A percentile compares a stretch with the other conserved stretches of the same genome.
phyloP scores from a whole-genome alignment of 2,888 invertebrate species.

The Lissonota sp. region DNA sequence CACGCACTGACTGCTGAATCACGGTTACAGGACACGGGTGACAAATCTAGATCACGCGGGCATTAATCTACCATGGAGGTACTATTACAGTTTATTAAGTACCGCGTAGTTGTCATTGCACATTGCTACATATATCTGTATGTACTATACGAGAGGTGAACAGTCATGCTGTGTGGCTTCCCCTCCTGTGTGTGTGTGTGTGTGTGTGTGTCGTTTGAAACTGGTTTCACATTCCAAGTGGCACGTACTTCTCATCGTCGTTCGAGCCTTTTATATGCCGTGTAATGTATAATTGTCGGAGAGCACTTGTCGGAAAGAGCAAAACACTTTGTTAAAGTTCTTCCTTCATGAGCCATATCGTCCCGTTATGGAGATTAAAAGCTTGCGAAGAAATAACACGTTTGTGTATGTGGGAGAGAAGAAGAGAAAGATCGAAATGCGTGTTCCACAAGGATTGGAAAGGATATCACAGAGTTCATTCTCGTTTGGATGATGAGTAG shows the following conservation, averaged over 20 bases:
- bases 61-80: slow-evolving; percentile 21
- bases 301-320: slow-evolving; percentile 17
- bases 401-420: not conserved
- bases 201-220: slow-evolving; percentile 29
- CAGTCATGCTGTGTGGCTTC: slow-evolving; percentile 2
- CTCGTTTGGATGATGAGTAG: slow-evolving; percentile 44
- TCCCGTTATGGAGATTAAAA: slow-evolving; percentile 42
- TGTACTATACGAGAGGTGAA: not conserved
- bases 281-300: slow-evolving; percentile 52
- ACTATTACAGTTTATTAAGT: slow-evolving; percentile 40
- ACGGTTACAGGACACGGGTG: slow-evolving; percentile 17
- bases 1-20: slow-evolving; percentile 12
- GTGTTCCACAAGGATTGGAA: slow-evolving; percentile 17
- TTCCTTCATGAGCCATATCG: slow-evolving; percentile 1
- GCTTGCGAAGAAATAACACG: not conserved
- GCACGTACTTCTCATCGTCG: slow-evolving; percentile 41
- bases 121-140: not conserved
- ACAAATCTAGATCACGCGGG: slow-evolving; percentile 44
- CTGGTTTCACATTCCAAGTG: slow-evolving; percentile 44
- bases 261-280: slow-evolving; percentile 30
- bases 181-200: slow-evolving; percentile 9
- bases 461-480: slow-evolving; percentile 47
- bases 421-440: slow-evolving; percentile 16
- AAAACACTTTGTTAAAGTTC: slow-evolving; percentile 32
- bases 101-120: slow-evolving; percentile 37